Conservation (phyloP, 2,888 invertebrate genomes). For the Cryptus armator region DNA sequence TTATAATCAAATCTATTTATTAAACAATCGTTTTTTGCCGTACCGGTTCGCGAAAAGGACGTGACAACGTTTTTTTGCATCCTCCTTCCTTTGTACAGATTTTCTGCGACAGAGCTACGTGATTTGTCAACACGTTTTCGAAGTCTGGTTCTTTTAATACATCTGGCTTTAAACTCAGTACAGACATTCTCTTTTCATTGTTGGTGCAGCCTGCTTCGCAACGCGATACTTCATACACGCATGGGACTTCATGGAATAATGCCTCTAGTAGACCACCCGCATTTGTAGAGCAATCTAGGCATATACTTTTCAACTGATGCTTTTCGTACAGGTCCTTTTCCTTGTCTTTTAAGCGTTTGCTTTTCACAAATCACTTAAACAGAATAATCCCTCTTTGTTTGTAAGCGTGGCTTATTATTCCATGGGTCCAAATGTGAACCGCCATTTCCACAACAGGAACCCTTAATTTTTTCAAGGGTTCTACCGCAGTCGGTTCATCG, state of each 20-base stretch:
- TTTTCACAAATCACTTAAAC: background rate
- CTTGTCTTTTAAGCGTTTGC: background rate
- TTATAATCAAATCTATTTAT: background rate
- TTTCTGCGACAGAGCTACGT: background rate
- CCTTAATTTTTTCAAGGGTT: background rate
- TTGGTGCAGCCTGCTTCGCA: conserved; percentile 1
- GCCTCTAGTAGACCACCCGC: background rate
- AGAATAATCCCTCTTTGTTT: background rate
- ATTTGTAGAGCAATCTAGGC: conserved; percentile 3
- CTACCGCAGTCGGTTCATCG: conserved; percentile 4
- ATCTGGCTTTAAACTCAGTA: background rate
- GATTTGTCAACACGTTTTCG: background rate
- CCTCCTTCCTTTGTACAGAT: background rate
- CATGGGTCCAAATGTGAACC: background rate
- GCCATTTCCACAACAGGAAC: background rate
- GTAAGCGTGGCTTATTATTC: conserved; percentile 6
- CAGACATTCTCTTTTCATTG: background rate
- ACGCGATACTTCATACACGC: background rate
- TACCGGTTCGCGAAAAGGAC: background rate
- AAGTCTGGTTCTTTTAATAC: conserved; percentile 11
- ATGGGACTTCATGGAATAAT: conserved; percentile 7
- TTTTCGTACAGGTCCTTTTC: background rate
- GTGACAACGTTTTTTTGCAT: background rate
- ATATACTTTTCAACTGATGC: conserved; percentile 1
- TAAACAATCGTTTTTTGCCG: background rate